Evolutionary conservation across 2,797 vertebrate genomes (phyloP), one percentile per base, ranked within the genome.

Genomic region (Atherinosoma microstoma): DNA sequence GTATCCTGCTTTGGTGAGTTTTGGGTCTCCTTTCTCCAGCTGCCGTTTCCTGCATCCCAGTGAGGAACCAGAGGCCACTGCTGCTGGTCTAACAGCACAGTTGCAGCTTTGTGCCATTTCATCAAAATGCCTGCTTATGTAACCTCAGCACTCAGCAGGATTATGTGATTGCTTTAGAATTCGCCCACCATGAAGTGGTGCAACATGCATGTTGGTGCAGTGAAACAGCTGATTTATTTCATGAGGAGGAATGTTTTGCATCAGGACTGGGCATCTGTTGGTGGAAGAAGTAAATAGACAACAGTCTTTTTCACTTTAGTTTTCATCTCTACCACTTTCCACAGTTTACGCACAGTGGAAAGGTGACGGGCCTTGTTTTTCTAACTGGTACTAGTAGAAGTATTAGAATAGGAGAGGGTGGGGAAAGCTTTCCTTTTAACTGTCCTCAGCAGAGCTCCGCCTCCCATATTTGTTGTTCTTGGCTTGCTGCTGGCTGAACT

Each of bases 1-100:
- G 94, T 96, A 94, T 62, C 95, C 95, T 38, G 95, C 95, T 4
- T 87, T 96, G 94, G 95, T 96, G 80, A 95, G 95, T 78, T 83
- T 63, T 68, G n/a, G n/a, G 45, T 18, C 66, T 82, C 54, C 6
- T 63, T 73, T 54, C 36, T 38, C 29, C 70, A 56, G 27, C 67
- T 61, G 58, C 69, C 35, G 54, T 74, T 45, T 66, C 72, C 79
- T 85, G 62, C 67, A 68, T 78, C 58, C 3, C 59, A 60, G 69
- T 75, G 64, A 66, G 45, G 53, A 67, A 71, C 67, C 51, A 53
- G 61, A 51, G 58, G 15, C 72, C 65, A 10, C 64, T 58, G 78
- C 84, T 70, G 80, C 76, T 35, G 74, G 35, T 66, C 77, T 9
- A 38, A 68, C 73, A 27, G 36, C 16, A 56, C 75, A 76, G 67